A percentile compares a stretch with the other conserved stretches of the same genome.
Conservation (phyloP, 2,888 invertebrate genomes). For the Enchytraeus crypticus region DNA sequence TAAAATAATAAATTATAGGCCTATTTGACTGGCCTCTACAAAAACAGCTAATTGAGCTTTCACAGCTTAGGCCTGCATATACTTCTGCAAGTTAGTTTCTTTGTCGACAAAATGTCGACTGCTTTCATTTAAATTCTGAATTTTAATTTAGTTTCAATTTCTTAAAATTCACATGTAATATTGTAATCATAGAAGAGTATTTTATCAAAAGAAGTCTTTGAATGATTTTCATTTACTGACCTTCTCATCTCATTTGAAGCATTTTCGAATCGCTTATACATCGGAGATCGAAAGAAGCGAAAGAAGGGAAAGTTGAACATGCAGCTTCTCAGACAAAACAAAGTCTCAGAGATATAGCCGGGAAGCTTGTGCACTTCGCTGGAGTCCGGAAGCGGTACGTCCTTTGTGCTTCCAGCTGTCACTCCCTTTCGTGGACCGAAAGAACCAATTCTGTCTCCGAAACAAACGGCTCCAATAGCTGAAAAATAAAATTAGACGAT, state of each 20-base stretch:
- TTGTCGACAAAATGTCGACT: too few relatives aligned
- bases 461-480: constrained; percentile 21
- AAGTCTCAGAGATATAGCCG: constrained; percentile 14
- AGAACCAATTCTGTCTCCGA: constrained; percentile 17
- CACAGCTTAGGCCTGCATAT: too few relatives aligned
- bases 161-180: too few relatives aligned
- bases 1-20: too few relatives aligned
- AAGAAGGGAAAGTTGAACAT: constrained; percentile 22
- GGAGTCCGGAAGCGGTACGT: neutral
- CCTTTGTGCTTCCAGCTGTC: neutral
- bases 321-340: constrained; percentile 20
- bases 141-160: too few relatives aligned
- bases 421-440: neutral
- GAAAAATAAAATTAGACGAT: neutral
- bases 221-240: too few relatives aligned
- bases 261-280: constrained; percentile 18
- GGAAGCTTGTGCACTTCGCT: neutral
- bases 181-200: too few relatives aligned
- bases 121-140: too few relatives aligned
- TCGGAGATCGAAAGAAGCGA: constrained; percentile 20
- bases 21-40: too few relatives aligned
- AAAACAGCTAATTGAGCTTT: too few relatives aligned
- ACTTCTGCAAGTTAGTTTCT: too few relatives aligned
- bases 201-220: too few relatives aligned
- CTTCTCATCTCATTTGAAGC: constrained; percentile 16